Percentiles rank a stretch among this genome's conserved stretches.
Conservation (phyloP, 2,888 invertebrate species). For the Andrena fulva region DNA sequence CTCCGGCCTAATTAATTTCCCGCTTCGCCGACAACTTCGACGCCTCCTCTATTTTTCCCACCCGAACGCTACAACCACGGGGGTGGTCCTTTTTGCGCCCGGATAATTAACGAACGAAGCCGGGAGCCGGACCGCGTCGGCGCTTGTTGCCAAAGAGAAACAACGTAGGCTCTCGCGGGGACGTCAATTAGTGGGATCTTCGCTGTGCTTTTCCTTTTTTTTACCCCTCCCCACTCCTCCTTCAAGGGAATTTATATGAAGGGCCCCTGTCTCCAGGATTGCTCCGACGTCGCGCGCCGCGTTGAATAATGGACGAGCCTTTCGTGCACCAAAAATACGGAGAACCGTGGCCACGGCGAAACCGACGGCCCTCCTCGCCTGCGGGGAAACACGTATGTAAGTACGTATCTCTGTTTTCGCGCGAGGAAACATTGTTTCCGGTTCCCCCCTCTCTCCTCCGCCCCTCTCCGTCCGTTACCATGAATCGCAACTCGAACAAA, state of each 20-base stretch:
- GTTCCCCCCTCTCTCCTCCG: not conserved
- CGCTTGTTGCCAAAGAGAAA: slow-evolving; percentile 61
- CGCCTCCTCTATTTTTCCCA: slow-evolving; percentile 49
- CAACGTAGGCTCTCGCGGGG: slow-evolving; percentile 62
- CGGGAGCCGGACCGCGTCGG: slow-evolving; percentile 11
- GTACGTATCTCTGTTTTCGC: slow-evolving; percentile 24
- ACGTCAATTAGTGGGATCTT: slow-evolving; percentile 67
- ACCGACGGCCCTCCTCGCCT: not conserved
- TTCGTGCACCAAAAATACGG: slow-evolving; percentile 17
- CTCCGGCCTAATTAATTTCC: slow-evolving; percentile 67
- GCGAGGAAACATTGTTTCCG: slow-evolving; percentile 43
- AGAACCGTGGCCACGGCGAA: not conserved
- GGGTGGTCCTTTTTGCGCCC: slow-evolving; percentile 45
- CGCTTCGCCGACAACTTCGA: slow-evolving; percentile 56
- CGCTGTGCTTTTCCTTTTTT: slow-evolving; percentile 28
- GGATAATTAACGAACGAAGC: slow-evolving; percentile 71
- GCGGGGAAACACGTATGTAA: not conserved
- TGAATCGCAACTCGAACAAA: not conserved
- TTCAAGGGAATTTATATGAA: slow-evolving; percentile 27
- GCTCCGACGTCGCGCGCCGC: slow-evolving; percentile 21
- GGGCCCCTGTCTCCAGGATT: slow-evolving; percentile 24
- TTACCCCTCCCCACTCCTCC: not conserved
- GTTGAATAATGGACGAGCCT: slow-evolving; percentile 54
- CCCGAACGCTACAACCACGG: slow-evolving; percentile 28
- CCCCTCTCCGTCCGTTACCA: not conserved